Evolutionary conservation across 2,888 invertebrate genomes (phyloP), one percentile per base, ranked within the genome.

Genomic region (Lycaena phlaeas): DNA sequence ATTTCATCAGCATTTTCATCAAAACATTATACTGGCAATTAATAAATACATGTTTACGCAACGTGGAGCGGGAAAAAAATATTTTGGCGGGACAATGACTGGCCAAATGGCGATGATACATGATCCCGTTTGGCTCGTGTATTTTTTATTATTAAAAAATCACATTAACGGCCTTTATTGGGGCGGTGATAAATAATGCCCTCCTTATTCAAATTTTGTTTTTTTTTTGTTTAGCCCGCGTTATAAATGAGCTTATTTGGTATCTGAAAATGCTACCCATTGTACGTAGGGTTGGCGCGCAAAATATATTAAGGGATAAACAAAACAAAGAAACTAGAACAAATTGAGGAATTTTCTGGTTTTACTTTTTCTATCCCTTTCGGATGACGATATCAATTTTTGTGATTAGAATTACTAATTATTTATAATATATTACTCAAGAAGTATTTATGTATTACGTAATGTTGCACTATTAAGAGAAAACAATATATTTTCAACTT

Each of bases 161-260:
- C 84, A 82, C 81, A 84, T 84, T 84, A 84, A 81, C 84, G 75
- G 71, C 79, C 78, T 81, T 82, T 82, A 82, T 82, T 82, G 81
- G 84, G 79, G 78, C 79, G 78, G 81, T 67, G 76, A 84, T 84
- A 84, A 84, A 84, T 82, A 81, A 82, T 82, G 81, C 73, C 64
- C 79, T 84, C 81, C 82, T 84, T 84, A 84, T 84, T 82, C 82
- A 84, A 84, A 77, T 82, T 82, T 81, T 79, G 78, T 79, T 76
- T 79, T 78, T 74, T 77, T 82, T 78, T 82, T 81, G 79, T 79
- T 79, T 72, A 71, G 67, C 76, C 75, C 68, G 64, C 65, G 81
- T 82, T 74, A 84, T 84, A 78, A 82, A 84, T 84, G 82, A 84
- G 82, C 81, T 82, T 84, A 84, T 84, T 84, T 84, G 75, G 75